Percentiles rank a stretch among this genome's conserved stretches.
Conservation (phyloP, 2,888 invertebrate genomes). For the Phaedon cochleariae region DNA sequence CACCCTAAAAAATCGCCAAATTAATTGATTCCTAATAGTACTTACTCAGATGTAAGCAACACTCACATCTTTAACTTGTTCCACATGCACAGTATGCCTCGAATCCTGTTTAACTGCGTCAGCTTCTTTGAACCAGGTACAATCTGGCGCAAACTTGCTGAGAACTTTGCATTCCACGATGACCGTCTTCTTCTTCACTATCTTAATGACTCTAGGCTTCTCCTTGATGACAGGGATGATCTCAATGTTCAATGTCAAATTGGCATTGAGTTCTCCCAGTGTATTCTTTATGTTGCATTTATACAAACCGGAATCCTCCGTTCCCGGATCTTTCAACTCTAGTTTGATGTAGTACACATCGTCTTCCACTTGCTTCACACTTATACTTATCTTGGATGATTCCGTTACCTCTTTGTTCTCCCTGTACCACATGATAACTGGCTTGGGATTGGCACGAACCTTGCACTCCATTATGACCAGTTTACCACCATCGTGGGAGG, state of each 20-base stretch:
- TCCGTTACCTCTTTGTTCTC: constrained; percentile 82
- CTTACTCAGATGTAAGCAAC: neutral
- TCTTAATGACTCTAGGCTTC: constrained; percentile 89
- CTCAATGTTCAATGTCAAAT: constrained; percentile 97
- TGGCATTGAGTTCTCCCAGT: constrained; percentile 96
- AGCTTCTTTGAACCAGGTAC: constrained; percentile 92
- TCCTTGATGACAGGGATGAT: constrained; percentile 95
- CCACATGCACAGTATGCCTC: constrained; percentile 78
- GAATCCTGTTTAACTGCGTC: constrained; percentile 80
- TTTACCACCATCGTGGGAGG: constrained; percentile 84
- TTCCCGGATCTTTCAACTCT: constrained; percentile 88
- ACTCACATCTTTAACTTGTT: constrained; percentile 80
- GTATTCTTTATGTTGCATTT: constrained; percentile 97
- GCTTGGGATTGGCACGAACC: constrained; percentile 79
- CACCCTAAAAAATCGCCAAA: constrained; percentile 69
- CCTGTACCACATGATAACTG: constrained; percentile 83
- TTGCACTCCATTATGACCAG: constrained; percentile 88
- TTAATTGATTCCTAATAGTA: neutral
- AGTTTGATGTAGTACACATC: constrained; percentile 88
- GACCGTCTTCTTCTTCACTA: constrained; percentile 91
- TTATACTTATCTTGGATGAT: constrained; percentile 81
- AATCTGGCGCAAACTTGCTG: constrained; percentile 91
- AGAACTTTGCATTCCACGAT: constrained; percentile 93
- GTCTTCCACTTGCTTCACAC: constrained; percentile 75
- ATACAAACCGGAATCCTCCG: constrained; percentile 96